phyloP scores from a whole-genome alignment of 2,888 invertebrate species.

The Tineola bisselliella region DNA sequence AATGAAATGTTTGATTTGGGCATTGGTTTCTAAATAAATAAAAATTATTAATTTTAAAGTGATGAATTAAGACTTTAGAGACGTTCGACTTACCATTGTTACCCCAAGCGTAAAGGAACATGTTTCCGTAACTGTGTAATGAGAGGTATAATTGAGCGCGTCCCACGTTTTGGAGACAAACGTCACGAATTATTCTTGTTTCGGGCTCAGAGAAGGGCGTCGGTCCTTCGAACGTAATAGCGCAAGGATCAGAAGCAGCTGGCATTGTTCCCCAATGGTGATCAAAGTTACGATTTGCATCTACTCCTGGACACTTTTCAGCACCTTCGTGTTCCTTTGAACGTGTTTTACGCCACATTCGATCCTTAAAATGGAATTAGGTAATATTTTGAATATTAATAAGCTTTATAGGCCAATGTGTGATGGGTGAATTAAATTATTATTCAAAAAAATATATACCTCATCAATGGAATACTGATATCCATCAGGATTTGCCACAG shows the following conservation, averaged over 20 bases:
- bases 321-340: conserved; percentile 47
- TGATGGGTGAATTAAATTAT: no score
- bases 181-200: conserved; percentile 67
- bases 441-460: no score
- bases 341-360: conserved; percentile 78
- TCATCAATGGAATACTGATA: conserved; percentile 70
- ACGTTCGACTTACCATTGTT: conserved; percentile 66
- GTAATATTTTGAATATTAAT: no score
- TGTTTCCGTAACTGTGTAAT: conserved; percentile 79
- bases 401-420: no score
- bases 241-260: conserved; percentile 62
- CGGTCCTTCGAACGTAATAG: conserved; percentile 72
- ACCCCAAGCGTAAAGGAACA: conserved; percentile 77
- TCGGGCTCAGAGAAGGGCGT: conserved; percentile 75
- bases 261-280: conserved; percentile 73
- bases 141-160: conserved; percentile 74
- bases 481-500: conserved; percentile 79
- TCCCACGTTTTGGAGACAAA: conserved; percentile 53
- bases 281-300: conserved; percentile 82
- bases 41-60: no score
- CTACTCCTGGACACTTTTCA: conserved; percentile 73
- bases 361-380: conserved; percentile 47
- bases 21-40: no score
- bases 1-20: no score
- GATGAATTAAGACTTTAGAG: no score